A percentile compares a stretch with the other conserved stretches of the same genome.
phyloP scores from a whole-genome alignment of 2,888 invertebrate species.

The Synanthedon formicaeformis region DNA sequence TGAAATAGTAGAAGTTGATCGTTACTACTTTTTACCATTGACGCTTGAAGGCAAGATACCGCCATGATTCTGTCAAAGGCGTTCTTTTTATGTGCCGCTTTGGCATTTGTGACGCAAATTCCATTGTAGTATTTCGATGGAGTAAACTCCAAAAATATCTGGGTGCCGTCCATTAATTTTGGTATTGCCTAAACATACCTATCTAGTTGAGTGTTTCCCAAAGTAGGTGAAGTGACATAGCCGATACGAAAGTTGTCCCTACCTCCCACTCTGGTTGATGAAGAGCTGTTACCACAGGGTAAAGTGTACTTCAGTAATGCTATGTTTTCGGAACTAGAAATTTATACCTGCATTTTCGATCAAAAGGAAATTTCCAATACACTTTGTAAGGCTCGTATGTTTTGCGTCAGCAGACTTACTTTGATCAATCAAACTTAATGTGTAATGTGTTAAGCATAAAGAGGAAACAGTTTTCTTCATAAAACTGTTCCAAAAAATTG shows the following conservation, averaged over 20 bases:
- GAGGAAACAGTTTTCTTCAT: too few relatives aligned
- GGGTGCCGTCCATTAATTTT: background rate
- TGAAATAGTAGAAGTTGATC: too few relatives aligned
- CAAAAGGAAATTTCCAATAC: constrained; percentile 1
- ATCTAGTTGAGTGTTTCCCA: background rate
- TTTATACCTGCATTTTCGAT: constrained; percentile 1
- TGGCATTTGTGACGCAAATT: too few relatives aligned
- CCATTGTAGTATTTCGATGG: too few relatives aligned
- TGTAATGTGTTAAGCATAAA: too few relatives aligned
- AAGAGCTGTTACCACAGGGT: background rate
- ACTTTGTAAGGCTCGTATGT: background rate
- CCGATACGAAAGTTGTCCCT: constrained; percentile 4
- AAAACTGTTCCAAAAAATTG: too few relatives aligned
- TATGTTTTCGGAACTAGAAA: background rate
- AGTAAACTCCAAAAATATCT: too few relatives aligned
- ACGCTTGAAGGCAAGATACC: too few relatives aligned
- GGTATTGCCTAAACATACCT: background rate
- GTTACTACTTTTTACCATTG: too few relatives aligned
- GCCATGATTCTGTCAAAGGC: too few relatives aligned
- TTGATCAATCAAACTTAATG: background rate
- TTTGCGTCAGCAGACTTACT: background rate
- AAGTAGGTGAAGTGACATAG: constrained; percentile 2
- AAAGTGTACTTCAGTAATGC: background rate
- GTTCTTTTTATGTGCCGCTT: too few relatives aligned
- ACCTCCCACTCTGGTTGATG: constrained; percentile 1